Percentiles rank a stretch among this genome's conserved stretches.
Conservation (phyloP, 2,113 vertebrate genomes). For the Lepisosteus oculatus region DNA sequence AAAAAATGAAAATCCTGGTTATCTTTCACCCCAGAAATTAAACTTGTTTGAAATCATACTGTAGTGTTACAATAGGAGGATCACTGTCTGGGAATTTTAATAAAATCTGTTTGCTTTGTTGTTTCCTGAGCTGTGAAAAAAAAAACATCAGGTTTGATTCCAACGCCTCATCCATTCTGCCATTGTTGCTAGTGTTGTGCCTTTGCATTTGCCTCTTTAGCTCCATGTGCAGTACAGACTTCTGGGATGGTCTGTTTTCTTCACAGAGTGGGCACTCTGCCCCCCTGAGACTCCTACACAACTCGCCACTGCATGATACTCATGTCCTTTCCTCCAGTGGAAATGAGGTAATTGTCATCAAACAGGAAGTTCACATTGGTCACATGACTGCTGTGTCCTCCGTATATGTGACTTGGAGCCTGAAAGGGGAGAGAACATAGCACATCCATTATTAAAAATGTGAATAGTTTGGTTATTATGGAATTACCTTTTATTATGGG, state of each 20-base stretch:
- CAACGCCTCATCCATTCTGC: slow-evolving; percentile 25
- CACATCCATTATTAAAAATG: neutral
- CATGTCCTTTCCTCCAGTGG: slow-evolving; percentile 94
- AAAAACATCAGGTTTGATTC: slow-evolving; percentile 41
- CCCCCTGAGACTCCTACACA: slow-evolving; percentile 59
- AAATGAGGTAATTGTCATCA: slow-evolving; percentile 91
- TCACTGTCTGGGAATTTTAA: slow-evolving; percentile 8
- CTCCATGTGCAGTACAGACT: slow-evolving; percentile 14
- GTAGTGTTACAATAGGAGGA: slow-evolving; percentile 25
- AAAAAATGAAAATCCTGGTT: slow-evolving; percentile 8
- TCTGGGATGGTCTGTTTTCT: neutral
- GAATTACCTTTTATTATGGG: neutral
- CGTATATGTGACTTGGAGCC: slow-evolving; percentile 88
- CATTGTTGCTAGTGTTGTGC: slow-evolving; percentile 27
- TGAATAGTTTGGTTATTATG: neutral
- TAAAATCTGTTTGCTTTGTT: slow-evolving; percentile 33
- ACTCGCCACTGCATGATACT: slow-evolving; percentile 98
- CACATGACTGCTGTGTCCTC: slow-evolving; percentile 95
- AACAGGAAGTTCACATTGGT: slow-evolving; percentile 92
- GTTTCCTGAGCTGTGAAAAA: slow-evolving; percentile 93
- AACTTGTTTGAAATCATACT: slow-evolving; percentile 26
- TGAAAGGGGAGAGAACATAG: slow-evolving; percentile 44
- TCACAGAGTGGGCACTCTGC: neutral
- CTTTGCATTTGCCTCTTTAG: slow-evolving; percentile 21
- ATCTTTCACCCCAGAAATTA: slow-evolving; percentile 21